Base-by-base conservation (phyloP, 2,797 vertebrate species). In the Hybognathus amarus region DNA sequence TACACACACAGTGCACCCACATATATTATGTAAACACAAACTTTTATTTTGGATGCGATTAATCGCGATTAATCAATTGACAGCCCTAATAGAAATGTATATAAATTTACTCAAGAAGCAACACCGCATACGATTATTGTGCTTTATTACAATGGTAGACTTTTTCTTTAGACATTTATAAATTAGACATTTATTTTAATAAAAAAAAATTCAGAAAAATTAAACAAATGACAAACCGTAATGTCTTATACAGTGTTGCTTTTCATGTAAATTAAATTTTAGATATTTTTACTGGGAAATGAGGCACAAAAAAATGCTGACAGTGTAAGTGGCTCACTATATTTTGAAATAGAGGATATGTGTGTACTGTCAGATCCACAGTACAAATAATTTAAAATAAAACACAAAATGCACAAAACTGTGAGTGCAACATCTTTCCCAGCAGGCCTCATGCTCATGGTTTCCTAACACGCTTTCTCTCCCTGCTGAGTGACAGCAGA, bases 401-500 rank as follows among this genome's bases (percentile, higher is more conserved):
- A 68, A 54, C 47, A 52, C 18, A 79, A 68, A 54, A 68, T 54
- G 64, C 64, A 54, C 47, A 67, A 69, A 67, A 56, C 50, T 68
- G 47, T 68, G 64, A 24, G 47, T 20, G 47, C 22, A 17, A 8
- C 78, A 33, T 80, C 66, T 70, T 79, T 69, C 64, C 78, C 78
- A 80, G 66, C 78, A 80, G 52, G 67, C 52, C 36, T 40, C 18
- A 8, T 54, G 66, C 78, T 69, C 50, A 80, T 42, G 64, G 66
- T 68, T 64, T 78, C 61, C 75, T 77, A 27, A 66, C 76, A 78
- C 40, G 76, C 24, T 47, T 66, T 78, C 27, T 66, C 76, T 66
- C 76, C 76, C 76, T 64, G 76, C 59, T 63, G 76, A 78, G 47
- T 69, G 64, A 79, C 64, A 68, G 66, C 45, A 56, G 78, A 78